Conservation (phyloP, 2,888 invertebrate species). For the Corbicula japonica region DNA sequence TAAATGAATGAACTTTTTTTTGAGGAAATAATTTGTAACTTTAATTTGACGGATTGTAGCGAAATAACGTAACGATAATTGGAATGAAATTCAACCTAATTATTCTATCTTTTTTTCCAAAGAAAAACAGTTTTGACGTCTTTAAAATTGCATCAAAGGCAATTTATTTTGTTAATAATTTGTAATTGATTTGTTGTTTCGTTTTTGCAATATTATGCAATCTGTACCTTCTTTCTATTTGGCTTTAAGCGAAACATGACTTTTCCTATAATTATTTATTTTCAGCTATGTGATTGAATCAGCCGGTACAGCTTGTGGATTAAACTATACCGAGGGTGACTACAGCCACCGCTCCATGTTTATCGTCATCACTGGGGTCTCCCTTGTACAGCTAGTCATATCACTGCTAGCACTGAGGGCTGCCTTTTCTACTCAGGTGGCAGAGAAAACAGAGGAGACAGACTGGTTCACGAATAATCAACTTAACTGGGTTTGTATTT, state of each 20-base stretch:
- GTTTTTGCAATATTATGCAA: not conserved
- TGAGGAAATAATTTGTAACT: not conserved
- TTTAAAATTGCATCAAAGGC: not conserved
- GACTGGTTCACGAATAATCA: conserved; percentile 69
- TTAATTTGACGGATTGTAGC: not conserved
- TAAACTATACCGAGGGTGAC: conserved; percentile 59
- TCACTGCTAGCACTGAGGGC: conserved; percentile 43
- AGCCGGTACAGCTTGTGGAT: conserved; percentile 68
- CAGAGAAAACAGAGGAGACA: conserved; percentile 19
- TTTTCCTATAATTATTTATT: not conserved
- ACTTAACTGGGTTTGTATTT: conserved; percentile 63
- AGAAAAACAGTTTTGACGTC: not conserved
- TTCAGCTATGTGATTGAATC: conserved; percentile 65
- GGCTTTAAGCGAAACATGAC: not conserved
- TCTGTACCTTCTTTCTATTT: not conserved
- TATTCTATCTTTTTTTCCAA: not conserved
- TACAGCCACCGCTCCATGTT: conserved; percentile 60
- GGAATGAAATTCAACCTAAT: no score
- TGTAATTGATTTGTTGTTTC: no score
- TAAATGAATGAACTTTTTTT: not conserved
- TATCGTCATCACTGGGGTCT: conserved; percentile 38
- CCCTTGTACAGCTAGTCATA: conserved; percentile 32
- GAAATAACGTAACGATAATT: not conserved
- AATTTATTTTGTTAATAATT: no score
- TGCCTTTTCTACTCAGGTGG: conserved; percentile 26